phyloP scores from a whole-genome alignment of 1,140 invertebrate species.

The Diploscapter pachys region DNA sequence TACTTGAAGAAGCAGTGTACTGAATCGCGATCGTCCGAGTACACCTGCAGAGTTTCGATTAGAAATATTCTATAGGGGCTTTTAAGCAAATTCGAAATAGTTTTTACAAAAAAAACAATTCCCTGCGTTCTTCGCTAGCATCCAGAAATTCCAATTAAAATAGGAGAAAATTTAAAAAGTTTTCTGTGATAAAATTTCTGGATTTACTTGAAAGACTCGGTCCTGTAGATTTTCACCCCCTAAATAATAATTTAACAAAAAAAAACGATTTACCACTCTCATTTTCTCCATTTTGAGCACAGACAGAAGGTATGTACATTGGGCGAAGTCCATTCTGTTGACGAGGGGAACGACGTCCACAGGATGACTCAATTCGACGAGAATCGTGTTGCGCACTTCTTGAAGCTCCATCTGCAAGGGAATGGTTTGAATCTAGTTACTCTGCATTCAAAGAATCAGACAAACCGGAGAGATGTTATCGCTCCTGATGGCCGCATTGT shows the following conservation, averaged over 20 bases:
- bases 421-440: constrained; percentile 31
- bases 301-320: constrained; percentile 90
- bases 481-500: constrained; percentile 85
- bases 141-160: too few relatives aligned
- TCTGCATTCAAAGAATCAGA: neutral
- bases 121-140: too few relatives aligned
- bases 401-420: constrained; percentile 74
- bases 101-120: too few relatives aligned
- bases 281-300: constrained; percentile 76
- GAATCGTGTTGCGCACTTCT: constrained; percentile 79
- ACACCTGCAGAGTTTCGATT: neutral
- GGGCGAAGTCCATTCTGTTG: constrained; percentile 86
- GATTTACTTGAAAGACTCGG: too few relatives aligned
- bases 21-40: constrained; percentile 72
- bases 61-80: too few relatives aligned
- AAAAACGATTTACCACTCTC: constrained; percentile 43
- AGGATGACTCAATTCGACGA: constrained; percentile 76
- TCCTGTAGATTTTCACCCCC: too few relatives aligned
- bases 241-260: neutral
- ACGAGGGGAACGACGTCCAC: constrained; percentile 79
- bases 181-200: too few relatives aligned
- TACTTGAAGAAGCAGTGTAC: constrained; percentile 90
- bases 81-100: too few relatives aligned
- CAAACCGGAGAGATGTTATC: constrained; percentile 70
- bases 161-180: too few relatives aligned